Evolutionary conservation across 2,113 vertebrate species (phyloP).

Genomic region (Hymenochirus boettgeri): DNA sequence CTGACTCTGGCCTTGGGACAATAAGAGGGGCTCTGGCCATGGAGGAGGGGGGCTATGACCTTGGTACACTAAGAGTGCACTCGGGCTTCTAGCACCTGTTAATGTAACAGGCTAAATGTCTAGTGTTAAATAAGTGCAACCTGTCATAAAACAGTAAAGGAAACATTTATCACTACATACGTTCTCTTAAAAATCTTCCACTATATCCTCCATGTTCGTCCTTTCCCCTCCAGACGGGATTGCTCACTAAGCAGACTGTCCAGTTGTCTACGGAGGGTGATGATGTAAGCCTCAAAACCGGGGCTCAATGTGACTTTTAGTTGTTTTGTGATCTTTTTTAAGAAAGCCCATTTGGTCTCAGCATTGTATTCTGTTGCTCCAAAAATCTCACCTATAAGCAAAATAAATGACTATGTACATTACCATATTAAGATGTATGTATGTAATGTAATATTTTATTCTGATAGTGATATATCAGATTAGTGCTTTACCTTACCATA

Average conservation of each 20-base stretch:
- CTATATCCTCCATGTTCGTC: constrained; percentile 83
- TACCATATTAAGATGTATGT: too few species aligned
- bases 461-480: too few species aligned
- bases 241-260: constrained; percentile 75
- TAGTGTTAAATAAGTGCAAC: too few species aligned
- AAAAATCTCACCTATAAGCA: constrained; percentile 80
- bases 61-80: too few species aligned
- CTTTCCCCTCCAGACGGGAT: constrained; percentile 79
- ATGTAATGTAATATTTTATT: too few species aligned
- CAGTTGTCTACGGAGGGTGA: constrained; percentile 77
- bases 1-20: too few species aligned
- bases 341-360: constrained; percentile 91
- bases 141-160: too few species aligned
- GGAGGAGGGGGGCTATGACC: too few species aligned
- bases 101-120: too few species aligned
- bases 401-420: background rate
- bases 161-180: constrained; percentile 57
- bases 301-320: constrained; percentile 66
- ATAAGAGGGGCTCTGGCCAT: too few species aligned
- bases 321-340: constrained; percentile 60
- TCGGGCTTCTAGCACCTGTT: too few species aligned
- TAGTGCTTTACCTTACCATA: too few species aligned
- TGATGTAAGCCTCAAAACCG: constrained; percentile 81
- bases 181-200: constrained; percentile 93
- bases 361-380: constrained; percentile 96